phyloP scores from a whole-genome alignment of 2,797 vertebrate genomes.

The Hapalemur alaotrensis region DNA sequence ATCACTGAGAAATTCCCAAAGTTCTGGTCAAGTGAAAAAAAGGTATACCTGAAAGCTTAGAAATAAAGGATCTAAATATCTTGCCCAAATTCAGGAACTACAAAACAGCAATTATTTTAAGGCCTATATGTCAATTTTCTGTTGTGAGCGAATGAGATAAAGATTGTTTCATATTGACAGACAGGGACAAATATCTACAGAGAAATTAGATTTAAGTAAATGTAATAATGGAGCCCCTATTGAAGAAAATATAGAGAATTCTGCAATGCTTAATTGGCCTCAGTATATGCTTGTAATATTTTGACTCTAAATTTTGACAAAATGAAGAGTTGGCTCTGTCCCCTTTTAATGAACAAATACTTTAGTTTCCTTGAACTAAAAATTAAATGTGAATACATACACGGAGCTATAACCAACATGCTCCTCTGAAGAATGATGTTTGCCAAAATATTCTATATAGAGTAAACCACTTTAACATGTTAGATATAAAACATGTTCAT shows the following conservation, averaged over 20 bases:
- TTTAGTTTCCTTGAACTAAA: background rate
- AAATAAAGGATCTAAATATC: conserved; percentile 76
- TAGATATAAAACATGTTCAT: background rate
- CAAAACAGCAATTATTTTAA: conserved; percentile 77
- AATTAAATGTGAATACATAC: background rate
- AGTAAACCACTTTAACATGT: background rate
- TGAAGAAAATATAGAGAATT: conserved; percentile 49
- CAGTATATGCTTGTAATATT: background rate
- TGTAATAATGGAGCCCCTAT: conserved; percentile 64
- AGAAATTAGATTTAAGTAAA: background rate
- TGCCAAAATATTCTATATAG: background rate
- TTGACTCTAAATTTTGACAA: conserved; percentile 18
- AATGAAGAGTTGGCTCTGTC: background rate
- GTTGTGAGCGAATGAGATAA: conserved; percentile 61
- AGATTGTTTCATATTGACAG: background rate
- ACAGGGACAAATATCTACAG: background rate
- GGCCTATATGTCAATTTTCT: conserved; percentile 72
- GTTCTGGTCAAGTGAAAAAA: background rate
- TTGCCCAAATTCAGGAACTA: conserved; percentile 65
- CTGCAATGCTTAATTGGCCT: background rate
- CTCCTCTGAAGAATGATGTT: background rate
- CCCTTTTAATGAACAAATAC: background rate
- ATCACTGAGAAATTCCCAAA: background rate
- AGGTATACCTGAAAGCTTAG: conserved; percentile 64
- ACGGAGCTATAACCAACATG: background rate